Evolutionary conservation across 35 echinoderm and acorn worm genomes (phyloP).

Genomic region (Patiria miniata): DNA sequence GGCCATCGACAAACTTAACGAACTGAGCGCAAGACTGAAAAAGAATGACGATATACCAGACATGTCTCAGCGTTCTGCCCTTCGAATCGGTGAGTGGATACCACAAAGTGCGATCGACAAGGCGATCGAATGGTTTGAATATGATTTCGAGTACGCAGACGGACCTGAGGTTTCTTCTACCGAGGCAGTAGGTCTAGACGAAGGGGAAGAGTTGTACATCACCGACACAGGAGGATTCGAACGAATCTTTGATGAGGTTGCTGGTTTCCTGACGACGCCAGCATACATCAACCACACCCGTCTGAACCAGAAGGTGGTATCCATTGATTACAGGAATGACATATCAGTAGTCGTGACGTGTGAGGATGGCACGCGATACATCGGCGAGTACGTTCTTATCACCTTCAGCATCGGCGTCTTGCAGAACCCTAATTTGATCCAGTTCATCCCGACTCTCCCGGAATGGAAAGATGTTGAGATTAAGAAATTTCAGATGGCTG

Average conservation of each 20-base stretch:
- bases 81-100: slow-evolving; percentile 47
- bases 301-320: slow-evolving; percentile 29
- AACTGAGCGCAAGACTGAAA: background rate
- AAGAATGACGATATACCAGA: slow-evolving; percentile 19
- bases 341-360: slow-evolving; percentile 27
- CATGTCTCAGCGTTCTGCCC: slow-evolving; percentile 39
- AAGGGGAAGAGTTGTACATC: background rate
- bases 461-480: slow-evolving; percentile 46
- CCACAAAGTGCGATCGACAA: slow-evolving; percentile 31
- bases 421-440: slow-evolving; percentile 34
- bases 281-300: slow-evolving; percentile 21
- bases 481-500: slow-evolving; percentile 11
- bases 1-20: slow-evolving; percentile 14
- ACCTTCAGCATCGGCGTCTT: slow-evolving; percentile 53
- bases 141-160: slow-evolving; percentile 40
- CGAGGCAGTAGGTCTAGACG: background rate
- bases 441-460: slow-evolving; percentile 56
- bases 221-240: background rate
- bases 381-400: slow-evolving; percentile 17
- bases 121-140: slow-evolving; percentile 44
- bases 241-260: background rate
- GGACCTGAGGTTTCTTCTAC: background rate
- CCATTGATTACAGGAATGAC: slow-evolving; percentile 27
- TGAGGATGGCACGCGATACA: slow-evolving; percentile 31
- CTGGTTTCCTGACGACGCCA: background rate